Evolutionary conservation across 2,888 invertebrate species (phyloP).

Genomic region (Peribatodes rhomboidaria): DNA sequence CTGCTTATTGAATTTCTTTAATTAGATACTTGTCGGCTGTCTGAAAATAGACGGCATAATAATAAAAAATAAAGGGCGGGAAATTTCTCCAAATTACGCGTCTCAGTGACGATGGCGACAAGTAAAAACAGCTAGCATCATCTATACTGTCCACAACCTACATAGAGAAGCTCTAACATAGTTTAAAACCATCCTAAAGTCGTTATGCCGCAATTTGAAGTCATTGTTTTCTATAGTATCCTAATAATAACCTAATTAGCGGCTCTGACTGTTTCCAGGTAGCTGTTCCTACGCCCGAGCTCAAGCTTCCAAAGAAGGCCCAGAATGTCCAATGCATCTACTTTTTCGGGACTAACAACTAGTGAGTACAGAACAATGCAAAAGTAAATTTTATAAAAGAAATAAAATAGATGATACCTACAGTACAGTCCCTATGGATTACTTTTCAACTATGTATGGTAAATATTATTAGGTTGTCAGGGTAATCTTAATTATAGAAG

Average conservation of each 20-base stretch:
- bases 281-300: constrained; percentile 92
- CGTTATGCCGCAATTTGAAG: not conserved
- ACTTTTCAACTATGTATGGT: no score
- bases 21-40: constrained; percentile 24
- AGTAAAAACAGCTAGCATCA: constrained; percentile 39
- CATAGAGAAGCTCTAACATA: not conserved
- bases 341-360: constrained; percentile 98
- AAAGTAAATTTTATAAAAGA: not conserved
- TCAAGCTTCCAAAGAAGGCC: constrained; percentile 92
- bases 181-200: not conserved
- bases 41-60: constrained; percentile 43
- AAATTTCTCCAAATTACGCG: constrained; percentile 57
- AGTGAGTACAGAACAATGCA: constrained; percentile 89
- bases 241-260: constrained; percentile 58
- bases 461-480: no score
- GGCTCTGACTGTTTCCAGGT: constrained; percentile 87
- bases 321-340: constrained; percentile 93
- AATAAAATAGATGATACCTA: not conserved
- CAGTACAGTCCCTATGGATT: no score
- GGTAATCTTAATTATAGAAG: no score
- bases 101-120: constrained; percentile 47
- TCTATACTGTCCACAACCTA: constrained; percentile 6
- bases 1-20: not conserved
- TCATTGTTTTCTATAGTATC: constrained; percentile 27
- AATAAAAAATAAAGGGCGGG: constrained; percentile 61